phyloP scores from a whole-genome alignment of 2,888 invertebrate genomes.

The Drosophila mayaguana region DNA sequence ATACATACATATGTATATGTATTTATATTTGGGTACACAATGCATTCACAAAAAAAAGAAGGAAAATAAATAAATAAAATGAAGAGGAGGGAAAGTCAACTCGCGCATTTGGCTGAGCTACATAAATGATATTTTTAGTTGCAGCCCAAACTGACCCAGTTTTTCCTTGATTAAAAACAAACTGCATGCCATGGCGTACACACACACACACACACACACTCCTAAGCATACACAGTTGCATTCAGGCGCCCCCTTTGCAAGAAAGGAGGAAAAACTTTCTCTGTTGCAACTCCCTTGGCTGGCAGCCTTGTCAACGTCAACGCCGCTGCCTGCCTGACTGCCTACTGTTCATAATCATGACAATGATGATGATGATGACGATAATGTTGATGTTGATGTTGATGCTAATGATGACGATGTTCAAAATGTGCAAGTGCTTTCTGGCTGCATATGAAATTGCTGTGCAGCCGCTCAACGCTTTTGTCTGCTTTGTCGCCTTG shows the following conservation, averaged over 20 bases:
- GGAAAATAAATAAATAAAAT: constrained; percentile 30
- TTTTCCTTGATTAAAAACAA: constrained; percentile 79
- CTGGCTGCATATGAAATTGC: constrained; percentile 36
- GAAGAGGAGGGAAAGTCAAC: constrained; percentile 63
- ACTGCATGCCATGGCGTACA: constrained; percentile 60
- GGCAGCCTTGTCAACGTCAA: constrained; percentile 57
- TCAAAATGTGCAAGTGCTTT: constrained; percentile 36
- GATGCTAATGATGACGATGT: constrained; percentile 13
- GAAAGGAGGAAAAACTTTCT: constrained; percentile 60
- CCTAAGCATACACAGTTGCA: constrained; percentile 56
- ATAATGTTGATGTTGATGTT: constrained; percentile 13
- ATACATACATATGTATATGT: constrained; percentile 13
- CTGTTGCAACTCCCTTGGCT: constrained; percentile 62
- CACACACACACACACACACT: constrained; percentile 45
- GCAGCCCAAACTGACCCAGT: constrained; percentile 76
- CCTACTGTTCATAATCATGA: constrained; percentile 24
- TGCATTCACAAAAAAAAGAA: constrained; percentile 29
- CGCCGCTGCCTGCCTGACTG: constrained; percentile 18
- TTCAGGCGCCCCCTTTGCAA: neutral
- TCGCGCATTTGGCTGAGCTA: constrained; percentile 69
- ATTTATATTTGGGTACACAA: constrained; percentile 31
- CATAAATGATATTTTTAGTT: constrained; percentile 80
- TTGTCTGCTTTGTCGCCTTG: constrained; percentile 53
- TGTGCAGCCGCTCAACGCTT: constrained; percentile 53
- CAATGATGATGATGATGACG: constrained; percentile 5